Conservation (phyloP, 1,140 invertebrate genomes). For the Eupeodes corollae region DNA sequence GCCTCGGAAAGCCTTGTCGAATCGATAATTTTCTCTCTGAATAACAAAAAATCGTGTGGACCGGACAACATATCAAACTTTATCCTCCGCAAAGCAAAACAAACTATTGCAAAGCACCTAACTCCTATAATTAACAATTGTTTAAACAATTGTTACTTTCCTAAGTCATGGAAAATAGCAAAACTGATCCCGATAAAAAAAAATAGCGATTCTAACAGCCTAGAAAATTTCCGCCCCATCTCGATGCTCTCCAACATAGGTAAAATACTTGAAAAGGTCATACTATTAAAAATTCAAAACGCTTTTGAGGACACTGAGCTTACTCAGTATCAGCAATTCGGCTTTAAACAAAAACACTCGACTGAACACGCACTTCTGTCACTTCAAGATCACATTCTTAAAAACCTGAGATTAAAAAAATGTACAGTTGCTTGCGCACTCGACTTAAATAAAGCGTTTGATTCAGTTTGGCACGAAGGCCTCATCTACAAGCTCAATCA, state of each 20-base stretch:
- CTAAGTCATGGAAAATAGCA: background rate
- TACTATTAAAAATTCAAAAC: background rate
- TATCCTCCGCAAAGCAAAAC: background rate
- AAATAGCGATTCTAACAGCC: background rate
- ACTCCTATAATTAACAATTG: no score
- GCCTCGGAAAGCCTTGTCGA: no score
- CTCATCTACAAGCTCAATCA: no score
- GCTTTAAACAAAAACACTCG: no score
- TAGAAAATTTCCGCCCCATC: no score
- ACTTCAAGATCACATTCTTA: background rate
- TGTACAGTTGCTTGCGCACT: background rate
- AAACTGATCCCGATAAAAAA: background rate
- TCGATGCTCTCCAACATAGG: background rate
- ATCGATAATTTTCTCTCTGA: no score
- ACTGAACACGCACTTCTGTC: background rate
- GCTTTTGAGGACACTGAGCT: background rate
- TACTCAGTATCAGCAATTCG: no score
- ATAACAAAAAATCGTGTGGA: no score
- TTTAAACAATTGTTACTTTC: no score
- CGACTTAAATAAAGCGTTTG: background rate
- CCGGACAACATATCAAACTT: no score
- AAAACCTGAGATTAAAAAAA: background rate
- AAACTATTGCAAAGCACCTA: background rate
- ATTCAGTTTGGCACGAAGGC: no score
- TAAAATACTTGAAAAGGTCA: constrained; percentile 1